Percentiles rank a stretch among this genome's conserved stretches.
Conservation (phyloP, 2,113 vertebrate genomes). For the Struthidea cinerea region DNA sequence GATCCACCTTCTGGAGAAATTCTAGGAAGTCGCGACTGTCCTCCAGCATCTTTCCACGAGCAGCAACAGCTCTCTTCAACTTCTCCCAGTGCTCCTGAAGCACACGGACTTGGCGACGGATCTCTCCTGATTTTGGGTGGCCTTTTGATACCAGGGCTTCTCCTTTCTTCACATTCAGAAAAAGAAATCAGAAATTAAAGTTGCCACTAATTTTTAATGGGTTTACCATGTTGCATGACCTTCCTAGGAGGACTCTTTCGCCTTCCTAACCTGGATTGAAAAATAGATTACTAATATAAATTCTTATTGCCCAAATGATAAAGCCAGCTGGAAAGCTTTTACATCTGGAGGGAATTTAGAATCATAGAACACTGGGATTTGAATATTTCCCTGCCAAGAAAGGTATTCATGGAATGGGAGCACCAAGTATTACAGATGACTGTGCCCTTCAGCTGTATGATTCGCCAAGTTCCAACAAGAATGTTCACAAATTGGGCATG, state of each 20-base stretch:
- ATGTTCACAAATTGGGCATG: neutral
- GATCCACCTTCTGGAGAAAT: conserved; percentile 85
- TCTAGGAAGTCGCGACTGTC: conserved; percentile 81
- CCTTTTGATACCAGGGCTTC: conserved; percentile 70
- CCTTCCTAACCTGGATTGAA: neutral
- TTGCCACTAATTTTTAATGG: neutral
- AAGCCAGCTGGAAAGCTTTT: neutral
- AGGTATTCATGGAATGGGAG: neutral
- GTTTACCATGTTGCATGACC: neutral
- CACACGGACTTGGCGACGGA: conserved; percentile 44
- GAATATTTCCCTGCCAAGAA: neutral
- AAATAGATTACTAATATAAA: neutral
- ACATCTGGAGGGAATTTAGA: neutral
- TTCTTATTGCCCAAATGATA: neutral
- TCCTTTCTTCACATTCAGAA: conserved; percentile 70
- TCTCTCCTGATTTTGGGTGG: conserved; percentile 68
- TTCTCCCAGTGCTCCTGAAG: conserved; percentile 79
- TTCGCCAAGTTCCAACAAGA: neutral
- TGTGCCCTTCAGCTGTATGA: neutral
- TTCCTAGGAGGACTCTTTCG: neutral
- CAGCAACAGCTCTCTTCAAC: conserved; percentile 74
- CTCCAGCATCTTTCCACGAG: conserved; percentile 79
- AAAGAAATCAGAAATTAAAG: neutral
- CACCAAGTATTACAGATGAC: neutral
- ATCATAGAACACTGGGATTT: neutral